Conservation (phyloP, 2,888 invertebrate genomes). For the Cheilosia scutellata region DNA sequence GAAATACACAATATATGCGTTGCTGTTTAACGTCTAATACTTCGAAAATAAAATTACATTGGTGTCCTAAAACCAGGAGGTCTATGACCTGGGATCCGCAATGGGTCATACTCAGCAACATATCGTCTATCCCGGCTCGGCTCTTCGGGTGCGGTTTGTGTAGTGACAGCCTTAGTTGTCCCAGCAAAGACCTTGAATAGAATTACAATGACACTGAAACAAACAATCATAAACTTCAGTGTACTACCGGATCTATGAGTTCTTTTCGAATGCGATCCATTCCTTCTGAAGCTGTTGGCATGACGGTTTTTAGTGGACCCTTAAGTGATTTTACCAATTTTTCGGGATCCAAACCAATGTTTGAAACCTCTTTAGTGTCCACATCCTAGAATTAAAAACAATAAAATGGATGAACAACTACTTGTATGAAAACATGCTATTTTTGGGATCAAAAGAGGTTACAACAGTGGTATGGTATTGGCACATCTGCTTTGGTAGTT, state of each 20-base stretch:
- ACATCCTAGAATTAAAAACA: conserved; percentile 77
- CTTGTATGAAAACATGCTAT: too few species aligned
- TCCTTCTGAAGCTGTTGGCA: conserved; percentile 88
- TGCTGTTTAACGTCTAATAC: not conserved
- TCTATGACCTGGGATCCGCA: conserved; percentile 77
- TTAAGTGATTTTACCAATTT: conserved; percentile 85
- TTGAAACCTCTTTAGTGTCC: conserved; percentile 86
- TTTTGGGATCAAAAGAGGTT: too few species aligned
- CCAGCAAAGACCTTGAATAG: conserved; percentile 80
- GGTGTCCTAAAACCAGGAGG: conserved; percentile 76
- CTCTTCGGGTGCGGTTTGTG: conserved; percentile 79
- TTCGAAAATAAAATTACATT: conserved; percentile 68
- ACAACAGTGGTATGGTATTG: too few species aligned
- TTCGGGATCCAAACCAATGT: conserved; percentile 86
- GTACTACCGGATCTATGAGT: conserved; percentile 87
- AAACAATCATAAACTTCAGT: not conserved
- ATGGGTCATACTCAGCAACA: conserved; percentile 77
- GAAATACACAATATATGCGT: not conserved
- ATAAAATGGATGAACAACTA: not conserved
- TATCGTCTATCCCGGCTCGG: conserved; percentile 41
- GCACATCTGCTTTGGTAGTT: too few species aligned
- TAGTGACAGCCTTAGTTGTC: conserved; percentile 80
- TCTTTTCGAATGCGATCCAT: conserved; percentile 87
- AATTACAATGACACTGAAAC: conserved; percentile 10
- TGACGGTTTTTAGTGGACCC: conserved; percentile 87